Evolutionary conservation across 2,888 invertebrate genomes (phyloP).

Genomic region (Brachynemurus nebulosus): DNA sequence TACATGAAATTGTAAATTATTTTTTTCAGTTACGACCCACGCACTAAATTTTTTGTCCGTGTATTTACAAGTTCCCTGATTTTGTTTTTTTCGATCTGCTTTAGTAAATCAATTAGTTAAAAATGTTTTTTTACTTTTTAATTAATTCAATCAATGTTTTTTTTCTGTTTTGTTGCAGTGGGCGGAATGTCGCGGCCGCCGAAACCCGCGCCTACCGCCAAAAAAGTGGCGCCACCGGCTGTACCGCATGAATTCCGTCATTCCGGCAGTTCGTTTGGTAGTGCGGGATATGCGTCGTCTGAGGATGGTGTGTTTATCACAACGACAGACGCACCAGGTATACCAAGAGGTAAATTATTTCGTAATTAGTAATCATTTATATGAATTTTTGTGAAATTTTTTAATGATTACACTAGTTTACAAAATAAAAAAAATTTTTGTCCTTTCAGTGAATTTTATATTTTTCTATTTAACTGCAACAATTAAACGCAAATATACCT

Average conservation of each 20-base stretch:
- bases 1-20: not conserved
- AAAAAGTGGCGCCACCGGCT: constrained; percentile 82
- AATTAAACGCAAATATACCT: no score
- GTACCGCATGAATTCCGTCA: constrained; percentile 71
- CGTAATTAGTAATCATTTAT: not conserved
- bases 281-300: constrained; percentile 62
- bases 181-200: constrained; percentile 82
- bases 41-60: not conserved
- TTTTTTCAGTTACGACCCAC: not conserved
- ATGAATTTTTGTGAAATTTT: not conserved
- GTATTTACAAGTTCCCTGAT: no score
- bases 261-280: constrained; percentile 66
- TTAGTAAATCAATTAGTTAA: no score
- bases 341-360: constrained; percentile 4
- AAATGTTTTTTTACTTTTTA: not conserved
- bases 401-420: no score
- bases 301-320: constrained; percentile 55
- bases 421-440: no score
- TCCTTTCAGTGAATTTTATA: no score
- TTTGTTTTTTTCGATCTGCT: no score
- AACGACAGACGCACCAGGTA: constrained; percentile 27
- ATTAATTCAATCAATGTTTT: constrained; percentile 8
- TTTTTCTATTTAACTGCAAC: no score
- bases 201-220: constrained; percentile 71
- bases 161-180: constrained; percentile 44